Percentiles rank a stretch among this genome's conserved stretches.
These are phyloP conservation scores for Dipodomys stephensi DNA, from an alignment of 2,113 vertebrate species.

Conservation along the genomic window DNA sequence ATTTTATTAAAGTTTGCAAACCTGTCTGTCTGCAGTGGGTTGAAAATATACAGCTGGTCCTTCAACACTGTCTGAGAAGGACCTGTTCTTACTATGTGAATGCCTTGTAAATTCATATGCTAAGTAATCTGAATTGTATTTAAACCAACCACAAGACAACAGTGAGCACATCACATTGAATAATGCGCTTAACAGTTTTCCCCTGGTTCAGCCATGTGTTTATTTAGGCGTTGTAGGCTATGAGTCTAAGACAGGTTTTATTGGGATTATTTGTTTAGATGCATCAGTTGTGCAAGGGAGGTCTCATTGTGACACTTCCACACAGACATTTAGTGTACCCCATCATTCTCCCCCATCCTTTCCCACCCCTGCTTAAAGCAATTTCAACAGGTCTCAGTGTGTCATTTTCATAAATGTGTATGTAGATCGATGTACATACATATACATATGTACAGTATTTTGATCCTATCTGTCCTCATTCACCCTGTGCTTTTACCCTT, in stretches of 20 bases:
- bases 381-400: too few species aligned
- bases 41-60: not conserved
- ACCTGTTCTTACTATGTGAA: not conserved
- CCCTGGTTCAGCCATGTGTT: not conserved
- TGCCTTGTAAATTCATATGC: not conserved
- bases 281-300: too few species aligned
- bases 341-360: too few species aligned
- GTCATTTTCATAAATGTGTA: too few species aligned
- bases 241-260: not conserved
- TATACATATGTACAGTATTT: too few species aligned
- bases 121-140: slow-evolving; percentile 23
- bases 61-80: slow-evolving; percentile 3
- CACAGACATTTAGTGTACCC: too few species aligned
- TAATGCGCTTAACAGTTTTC: not conserved
- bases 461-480: too few species aligned
- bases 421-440: too few species aligned
- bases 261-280: too few species aligned
- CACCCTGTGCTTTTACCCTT: too few species aligned
- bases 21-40: not conserved
- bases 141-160: not conserved
- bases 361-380: too few species aligned
- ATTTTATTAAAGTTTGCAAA: not conserved
- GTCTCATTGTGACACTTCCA: too few species aligned
- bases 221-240: not conserved
- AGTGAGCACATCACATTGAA: not conserved